A percentile compares a stretch with the other conserved stretches of the same genome.
Conservation (phyloP, 2,888 invertebrate genomes). For the Heterodera filipjevi region DNA sequence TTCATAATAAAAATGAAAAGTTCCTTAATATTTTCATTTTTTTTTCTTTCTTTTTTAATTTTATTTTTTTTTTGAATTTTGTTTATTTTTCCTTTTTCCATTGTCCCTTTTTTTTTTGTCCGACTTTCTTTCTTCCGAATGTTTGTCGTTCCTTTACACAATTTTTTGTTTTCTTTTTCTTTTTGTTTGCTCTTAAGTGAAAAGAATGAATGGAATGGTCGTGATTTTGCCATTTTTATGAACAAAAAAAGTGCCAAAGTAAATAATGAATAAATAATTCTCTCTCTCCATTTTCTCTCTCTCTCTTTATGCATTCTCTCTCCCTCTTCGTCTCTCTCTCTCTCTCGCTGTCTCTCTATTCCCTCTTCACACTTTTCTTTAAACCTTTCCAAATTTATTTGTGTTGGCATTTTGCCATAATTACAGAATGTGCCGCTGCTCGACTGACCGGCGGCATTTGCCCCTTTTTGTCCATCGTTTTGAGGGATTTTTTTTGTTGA, state of each 20-base stretch:
- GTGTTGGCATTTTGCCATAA: conserved; percentile 5
- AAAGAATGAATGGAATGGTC: neutral
- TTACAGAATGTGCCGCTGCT: neutral
- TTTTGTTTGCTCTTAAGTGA: neutral
- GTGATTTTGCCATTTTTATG: neutral
- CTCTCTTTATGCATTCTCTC: no score
- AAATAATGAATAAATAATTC: neutral
- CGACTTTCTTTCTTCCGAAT: neutral
- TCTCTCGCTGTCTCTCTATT: no score
- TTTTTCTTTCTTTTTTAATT: neutral
- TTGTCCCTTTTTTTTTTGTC: neutral
- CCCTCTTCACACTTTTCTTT: neutral
- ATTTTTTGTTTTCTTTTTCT: neutral
- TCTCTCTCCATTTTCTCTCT: no score
- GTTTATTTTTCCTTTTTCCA: neutral
- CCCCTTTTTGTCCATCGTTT: conserved; percentile 1
- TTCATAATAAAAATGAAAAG: no score
- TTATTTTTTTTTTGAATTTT: neutral
- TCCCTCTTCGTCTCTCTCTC: no score
- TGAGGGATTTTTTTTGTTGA: conserved; percentile 3
- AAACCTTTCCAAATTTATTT: neutral
- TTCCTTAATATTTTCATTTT: neutral
- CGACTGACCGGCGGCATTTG: no score
- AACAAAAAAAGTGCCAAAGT: neutral
- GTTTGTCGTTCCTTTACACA: neutral